Conservation (phyloP, 2,888 invertebrate species). For the Melitaea athalia region DNA sequence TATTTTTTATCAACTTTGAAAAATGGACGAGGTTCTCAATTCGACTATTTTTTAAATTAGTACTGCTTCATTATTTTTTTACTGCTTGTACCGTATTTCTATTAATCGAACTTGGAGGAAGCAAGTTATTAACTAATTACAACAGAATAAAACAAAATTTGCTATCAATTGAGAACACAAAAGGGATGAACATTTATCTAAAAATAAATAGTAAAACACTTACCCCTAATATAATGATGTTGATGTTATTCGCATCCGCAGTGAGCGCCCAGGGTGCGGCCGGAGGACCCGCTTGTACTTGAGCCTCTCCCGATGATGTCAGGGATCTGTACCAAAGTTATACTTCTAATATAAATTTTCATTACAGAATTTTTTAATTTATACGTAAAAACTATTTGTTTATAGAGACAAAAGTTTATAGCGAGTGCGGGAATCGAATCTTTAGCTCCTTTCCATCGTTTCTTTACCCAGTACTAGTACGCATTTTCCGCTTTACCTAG, state of each 20-base stretch:
- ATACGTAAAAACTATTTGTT: too few relatives aligned
- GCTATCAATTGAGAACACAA: not conserved
- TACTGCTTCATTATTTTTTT: too few relatives aligned
- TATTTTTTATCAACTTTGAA: not conserved
- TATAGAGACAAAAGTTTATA: too few relatives aligned
- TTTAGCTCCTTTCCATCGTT: too few relatives aligned
- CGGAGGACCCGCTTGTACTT: conserved; percentile 70
- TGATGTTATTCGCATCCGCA: conserved; percentile 84
- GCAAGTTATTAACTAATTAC: not conserved
- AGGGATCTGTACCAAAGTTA: conserved; percentile 54
- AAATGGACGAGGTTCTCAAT: too few relatives aligned
- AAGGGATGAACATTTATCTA: not conserved
- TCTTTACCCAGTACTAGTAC: too few relatives aligned
- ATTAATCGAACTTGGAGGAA: too few relatives aligned
- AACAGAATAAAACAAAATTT: not conserved
- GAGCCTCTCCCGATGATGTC: conserved; percentile 70
- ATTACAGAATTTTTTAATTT: too few relatives aligned
- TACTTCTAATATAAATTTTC: not conserved
- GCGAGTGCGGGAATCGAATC: too few relatives aligned
- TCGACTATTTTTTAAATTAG: too few relatives aligned
- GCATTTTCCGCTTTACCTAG: too few relatives aligned
- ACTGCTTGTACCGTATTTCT: too few relatives aligned
- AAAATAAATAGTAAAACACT: conserved; percentile 45
- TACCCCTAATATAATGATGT: conserved; percentile 92
- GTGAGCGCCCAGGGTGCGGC: conserved; percentile 78